phyloP scores from a whole-genome alignment of 2,888 invertebrate species.

The Pterobdella sp. region DNA sequence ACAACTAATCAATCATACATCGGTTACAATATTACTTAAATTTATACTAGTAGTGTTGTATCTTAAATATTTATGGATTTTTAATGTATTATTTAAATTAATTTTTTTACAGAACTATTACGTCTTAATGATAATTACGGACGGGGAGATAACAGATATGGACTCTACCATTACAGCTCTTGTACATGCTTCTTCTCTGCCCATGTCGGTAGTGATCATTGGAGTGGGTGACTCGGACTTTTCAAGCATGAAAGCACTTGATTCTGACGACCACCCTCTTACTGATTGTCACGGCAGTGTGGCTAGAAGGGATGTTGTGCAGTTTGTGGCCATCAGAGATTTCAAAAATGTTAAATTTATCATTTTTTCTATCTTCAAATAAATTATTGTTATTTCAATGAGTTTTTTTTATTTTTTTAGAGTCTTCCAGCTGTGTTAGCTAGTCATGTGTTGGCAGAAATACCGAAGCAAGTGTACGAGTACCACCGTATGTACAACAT shows the following conservation, averaged over 20 bases:
- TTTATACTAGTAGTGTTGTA: too few species aligned
- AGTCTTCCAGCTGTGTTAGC: slow-evolving; percentile 44
- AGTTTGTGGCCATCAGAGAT: slow-evolving; percentile 49
- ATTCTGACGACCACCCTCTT: slow-evolving; percentile 47
- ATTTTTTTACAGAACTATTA: slow-evolving; percentile 50
- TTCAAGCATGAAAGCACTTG: slow-evolving; percentile 46
- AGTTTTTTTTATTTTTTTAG: slow-evolving; percentile 34
- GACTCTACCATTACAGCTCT: slow-evolving; percentile 44
- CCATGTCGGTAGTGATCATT: slow-evolving; percentile 50
- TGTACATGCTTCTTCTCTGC: slow-evolving; percentile 46
- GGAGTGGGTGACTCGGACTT: slow-evolving; percentile 50
- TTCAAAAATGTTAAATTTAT: slow-evolving; percentile 43
- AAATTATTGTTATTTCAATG: background rate
- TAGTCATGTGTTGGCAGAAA: slow-evolving; percentile 47
- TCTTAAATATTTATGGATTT: too few species aligned
- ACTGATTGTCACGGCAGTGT: slow-evolving; percentile 43
- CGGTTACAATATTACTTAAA: too few species aligned
- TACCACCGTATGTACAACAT: slow-evolving; percentile 44
- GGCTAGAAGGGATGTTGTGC: slow-evolving; percentile 47
- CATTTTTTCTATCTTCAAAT: background rate
- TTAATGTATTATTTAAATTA: too few species aligned
- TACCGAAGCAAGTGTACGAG: slow-evolving; percentile 47
- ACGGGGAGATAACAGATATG: slow-evolving; percentile 49
- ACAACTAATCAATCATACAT: too few species aligned
- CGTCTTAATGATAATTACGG: slow-evolving; percentile 47